phyloP scores from a whole-genome alignment of 2,797 vertebrate genomes.

The Ctenopoma multispine region DNA sequence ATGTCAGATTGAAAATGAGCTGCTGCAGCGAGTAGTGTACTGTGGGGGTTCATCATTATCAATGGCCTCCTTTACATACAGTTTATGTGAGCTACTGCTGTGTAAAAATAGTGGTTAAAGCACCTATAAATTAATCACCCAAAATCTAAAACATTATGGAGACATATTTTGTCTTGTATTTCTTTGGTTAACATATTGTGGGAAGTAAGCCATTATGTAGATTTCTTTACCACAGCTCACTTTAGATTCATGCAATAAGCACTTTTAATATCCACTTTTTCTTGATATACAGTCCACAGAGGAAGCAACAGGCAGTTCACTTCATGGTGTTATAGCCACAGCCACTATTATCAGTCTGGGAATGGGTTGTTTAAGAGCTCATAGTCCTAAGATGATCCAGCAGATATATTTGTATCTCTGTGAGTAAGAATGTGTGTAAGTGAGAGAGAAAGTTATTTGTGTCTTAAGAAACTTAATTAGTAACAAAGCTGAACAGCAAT shows the following conservation, averaged over 20 bases:
- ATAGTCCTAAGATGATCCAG: constrained; percentile 3
- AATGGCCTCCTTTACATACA: neutral
- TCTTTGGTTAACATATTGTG: neutral
- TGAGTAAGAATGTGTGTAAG: neutral
- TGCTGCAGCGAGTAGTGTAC: neutral
- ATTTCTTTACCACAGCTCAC: neutral
- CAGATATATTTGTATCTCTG: neutral
- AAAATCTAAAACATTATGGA: neutral
- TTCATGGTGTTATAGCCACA: neutral
- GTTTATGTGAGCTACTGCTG: neutral
- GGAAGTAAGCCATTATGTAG: neutral
- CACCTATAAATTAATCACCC: constrained; percentile 5
- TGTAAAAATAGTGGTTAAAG: neutral
- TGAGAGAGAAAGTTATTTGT: neutral
- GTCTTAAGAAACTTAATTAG: neutral
- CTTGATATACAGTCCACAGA: neutral
- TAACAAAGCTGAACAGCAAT: constrained; percentile 3
- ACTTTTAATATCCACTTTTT: neutral
- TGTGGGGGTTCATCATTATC: neutral
- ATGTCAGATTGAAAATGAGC: constrained; percentile 11
- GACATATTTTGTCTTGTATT: neutral
- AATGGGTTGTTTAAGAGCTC: constrained; percentile 10
- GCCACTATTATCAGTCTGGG: neutral
- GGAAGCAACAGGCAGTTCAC: neutral
- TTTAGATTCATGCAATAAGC: neutral